Base-by-base conservation (phyloP, 2,797 vertebrate species). In the Hippopotamyrus pictus region DNA sequence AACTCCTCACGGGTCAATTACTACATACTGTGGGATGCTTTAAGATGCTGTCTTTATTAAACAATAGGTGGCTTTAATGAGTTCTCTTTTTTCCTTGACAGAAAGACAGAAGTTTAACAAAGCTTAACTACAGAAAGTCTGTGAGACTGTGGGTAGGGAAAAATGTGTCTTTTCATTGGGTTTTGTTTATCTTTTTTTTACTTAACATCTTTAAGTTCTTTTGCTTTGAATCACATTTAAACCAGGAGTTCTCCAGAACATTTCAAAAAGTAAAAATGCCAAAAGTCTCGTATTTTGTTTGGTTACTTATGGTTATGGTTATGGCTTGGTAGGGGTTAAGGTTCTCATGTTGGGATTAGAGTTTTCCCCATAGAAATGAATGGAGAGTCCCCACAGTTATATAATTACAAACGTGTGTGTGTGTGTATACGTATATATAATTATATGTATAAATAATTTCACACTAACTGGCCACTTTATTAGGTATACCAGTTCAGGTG, bases 61-160 rank as follows among this genome's bases (percentile, higher is more conserved):
- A 25, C 22, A 25, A 29, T 25, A 3, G 44, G 8, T 9, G 1
- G 48, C 9, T 87, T 54, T 87, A 57, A 57, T 7, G 0, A 9
- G 14, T 17, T 88, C n/a, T 29, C 25, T 46, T 88, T 86, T 19
- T 69, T 89, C 83, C 83, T 59, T 95, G 90, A 87, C 88, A 97
- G 96, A 95, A 92, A 93, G 97, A 99, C 91, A 93, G 93, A 95
- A 90, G 11, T 29, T 91, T 96, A 93, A 97, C 97, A 0, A 97
- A 94, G 91, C 96, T 93, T 89, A 94, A 97, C 92, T 99, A 99
- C 93, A 94, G 93, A 90, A 95, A 91, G 0, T 92, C 96, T 1
- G 5, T 92, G 50, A 96, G 96, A 93, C 98, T 97, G 91, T 93
- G 88, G 96, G 98, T 99, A 94, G 57, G 90, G 11, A 85, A 1